Evolutionary conservation across 2,113 vertebrate species (phyloP).

Genomic region (Atractosteus spatula): DNA sequence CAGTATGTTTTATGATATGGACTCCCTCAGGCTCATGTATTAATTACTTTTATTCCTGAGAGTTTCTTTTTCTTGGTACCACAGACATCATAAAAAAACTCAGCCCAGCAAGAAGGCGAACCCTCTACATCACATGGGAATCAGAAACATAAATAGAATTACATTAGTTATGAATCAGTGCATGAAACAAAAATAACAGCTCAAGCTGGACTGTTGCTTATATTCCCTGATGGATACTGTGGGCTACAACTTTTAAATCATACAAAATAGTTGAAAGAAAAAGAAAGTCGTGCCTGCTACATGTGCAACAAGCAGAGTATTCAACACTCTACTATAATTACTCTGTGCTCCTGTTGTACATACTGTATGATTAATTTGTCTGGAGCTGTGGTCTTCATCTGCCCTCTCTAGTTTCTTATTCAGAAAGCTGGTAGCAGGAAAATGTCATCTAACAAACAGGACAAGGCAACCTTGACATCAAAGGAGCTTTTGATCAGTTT

Average conservation of each 20-base stretch:
- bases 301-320: neutral
- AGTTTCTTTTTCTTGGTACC: neutral
- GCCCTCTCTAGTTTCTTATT: neutral
- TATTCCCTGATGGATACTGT: too few relatives aligned
- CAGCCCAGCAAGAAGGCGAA: neutral
- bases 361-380: neutral
- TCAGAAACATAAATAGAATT: neutral
- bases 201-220: too few relatives aligned
- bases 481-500: conserved; percentile 18
- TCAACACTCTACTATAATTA: neutral
- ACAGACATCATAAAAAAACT: neutral
- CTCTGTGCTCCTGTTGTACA: neutral
- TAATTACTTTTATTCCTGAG: neutral
- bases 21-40: too few relatives aligned
- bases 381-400: neutral
- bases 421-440: neutral
- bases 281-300: too few relatives aligned
- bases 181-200: neutral
- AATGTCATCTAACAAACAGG: conserved; percentile 5
- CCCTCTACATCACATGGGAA: neutral
- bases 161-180: neutral
- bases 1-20: too few relatives aligned
- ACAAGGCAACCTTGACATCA: conserved; percentile 6
- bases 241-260: too few relatives aligned
- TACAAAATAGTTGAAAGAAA: too few relatives aligned